These are phyloP conservation scores for Amphipoea oculea DNA, from an alignment of 2,888 invertebrate genomes.

Conservation along the genomic window DNA sequence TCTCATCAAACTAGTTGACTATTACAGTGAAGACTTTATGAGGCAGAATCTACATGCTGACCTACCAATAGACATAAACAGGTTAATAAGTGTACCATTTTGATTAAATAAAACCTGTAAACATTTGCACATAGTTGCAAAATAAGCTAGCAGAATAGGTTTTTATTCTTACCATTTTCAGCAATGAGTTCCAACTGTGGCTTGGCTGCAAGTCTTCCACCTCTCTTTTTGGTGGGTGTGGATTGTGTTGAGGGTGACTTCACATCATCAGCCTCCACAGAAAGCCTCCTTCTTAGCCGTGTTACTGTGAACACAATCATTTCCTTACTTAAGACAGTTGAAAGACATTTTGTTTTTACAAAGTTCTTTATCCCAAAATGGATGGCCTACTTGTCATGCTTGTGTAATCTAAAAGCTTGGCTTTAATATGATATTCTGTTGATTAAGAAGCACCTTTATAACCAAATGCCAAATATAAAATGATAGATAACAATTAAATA, in stretches of 20 bases:
- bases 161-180: conserved; percentile 80
- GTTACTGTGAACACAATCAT: conserved; percentile 72
- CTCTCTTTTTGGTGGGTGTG: conserved; percentile 85
- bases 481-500: neutral
- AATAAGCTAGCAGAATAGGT: neutral
- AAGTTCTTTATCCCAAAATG: neutral
- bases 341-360: neutral
- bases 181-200: conserved; percentile 85
- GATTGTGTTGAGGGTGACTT: conserved; percentile 80
- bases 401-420: neutral
- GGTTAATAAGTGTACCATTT: neutral
- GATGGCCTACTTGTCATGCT: neutral
- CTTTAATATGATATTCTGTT: neutral
- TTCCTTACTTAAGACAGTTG: neutral
- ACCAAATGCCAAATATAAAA: neutral
- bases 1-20: neutral
- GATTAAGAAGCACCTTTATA: neutral
- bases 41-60: neutral
- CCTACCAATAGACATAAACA: neutral
- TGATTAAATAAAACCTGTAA: neutral
- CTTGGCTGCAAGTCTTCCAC: conserved; percentile 79
- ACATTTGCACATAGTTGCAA: neutral
- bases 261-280: conserved; percentile 83
- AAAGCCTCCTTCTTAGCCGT: conserved; percentile 80
- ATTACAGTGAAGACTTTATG: neutral